phyloP scores from a whole-genome alignment of 1,140 invertebrate genomes.

The Megalopta genalis region DNA sequence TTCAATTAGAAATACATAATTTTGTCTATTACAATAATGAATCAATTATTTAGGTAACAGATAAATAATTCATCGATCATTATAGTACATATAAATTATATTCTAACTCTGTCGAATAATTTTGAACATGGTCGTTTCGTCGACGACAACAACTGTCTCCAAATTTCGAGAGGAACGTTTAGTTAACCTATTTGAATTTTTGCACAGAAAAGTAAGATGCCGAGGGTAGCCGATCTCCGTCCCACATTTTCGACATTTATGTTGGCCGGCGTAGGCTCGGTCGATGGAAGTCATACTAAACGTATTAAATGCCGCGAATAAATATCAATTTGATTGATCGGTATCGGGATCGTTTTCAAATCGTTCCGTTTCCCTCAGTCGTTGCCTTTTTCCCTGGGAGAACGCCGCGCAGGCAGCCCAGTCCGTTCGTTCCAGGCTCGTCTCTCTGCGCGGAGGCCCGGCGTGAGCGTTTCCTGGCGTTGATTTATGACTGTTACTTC shows the following conservation, averaged over 20 bases:
- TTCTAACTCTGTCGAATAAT: too few species aligned
- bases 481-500: conserved; percentile 35
- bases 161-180: too few species aligned
- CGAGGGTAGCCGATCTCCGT: too few species aligned
- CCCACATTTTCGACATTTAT: too few species aligned
- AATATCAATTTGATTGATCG: conserved; percentile 61
- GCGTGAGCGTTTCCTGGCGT: conserved; percentile 2
- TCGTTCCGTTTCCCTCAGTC: conserved; percentile 2
- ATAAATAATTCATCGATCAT: too few species aligned
- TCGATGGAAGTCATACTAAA: conserved; percentile 50
- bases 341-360: conserved; percentile 32
- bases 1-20: too few species aligned
- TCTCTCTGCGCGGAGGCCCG: not conserved
- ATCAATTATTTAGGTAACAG: too few species aligned
- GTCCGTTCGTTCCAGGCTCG: not conserved
- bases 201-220: too few species aligned
- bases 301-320: conserved; percentile 52
- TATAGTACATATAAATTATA: too few species aligned
- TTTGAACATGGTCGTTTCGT: not conserved
- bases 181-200: too few species aligned
- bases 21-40: too few species aligned
- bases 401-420: not conserved
- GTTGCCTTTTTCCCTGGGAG: not conserved
- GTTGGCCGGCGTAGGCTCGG: not conserved
- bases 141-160: too few species aligned